Evolutionary conservation across 2,113 vertebrate species (phyloP).

Genomic region (Oxygymnocypris stewartii): DNA sequence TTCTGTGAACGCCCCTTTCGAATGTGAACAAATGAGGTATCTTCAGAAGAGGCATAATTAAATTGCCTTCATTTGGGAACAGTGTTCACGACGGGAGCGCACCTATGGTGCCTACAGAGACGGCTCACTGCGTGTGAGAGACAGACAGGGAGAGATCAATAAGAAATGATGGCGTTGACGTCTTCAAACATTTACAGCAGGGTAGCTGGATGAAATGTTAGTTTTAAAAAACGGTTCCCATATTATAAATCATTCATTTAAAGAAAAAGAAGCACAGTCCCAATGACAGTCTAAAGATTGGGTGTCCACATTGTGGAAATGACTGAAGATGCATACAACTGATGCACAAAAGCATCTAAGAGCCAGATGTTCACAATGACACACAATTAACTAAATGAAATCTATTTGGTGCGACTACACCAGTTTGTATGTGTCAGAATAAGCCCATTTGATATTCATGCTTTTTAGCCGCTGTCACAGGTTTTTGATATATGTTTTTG

Average conservation of each 20-base stretch:
- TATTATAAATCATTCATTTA: constrained; percentile 11
- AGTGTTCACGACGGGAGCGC: background rate
- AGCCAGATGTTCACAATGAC: constrained; percentile 34
- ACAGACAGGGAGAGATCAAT: constrained; percentile 21
- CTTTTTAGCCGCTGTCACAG: constrained; percentile 33
- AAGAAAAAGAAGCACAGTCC: background rate
- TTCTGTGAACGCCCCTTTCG: background rate
- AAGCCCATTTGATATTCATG: constrained; percentile 32
- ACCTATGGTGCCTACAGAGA: constrained; percentile 6
- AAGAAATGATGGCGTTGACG: background rate
- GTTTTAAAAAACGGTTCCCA: background rate
- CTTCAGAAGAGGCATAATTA: constrained; percentile 5
- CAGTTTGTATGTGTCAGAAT: background rate
- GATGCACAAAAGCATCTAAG: background rate
- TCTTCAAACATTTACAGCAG: constrained; percentile 18
- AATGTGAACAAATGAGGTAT: background rate
- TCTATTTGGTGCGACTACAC: constrained; percentile 4
- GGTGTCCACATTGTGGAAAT: background rate
- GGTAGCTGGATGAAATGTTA: background rate
- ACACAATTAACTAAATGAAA: constrained; percentile 18
- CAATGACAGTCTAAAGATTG: background rate
- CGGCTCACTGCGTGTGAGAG: background rate
- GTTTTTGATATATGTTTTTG: constrained; percentile 25
- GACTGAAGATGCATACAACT: background rate
- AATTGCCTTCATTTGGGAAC: constrained; percentile 4